A percentile compares a stretch with the other conserved stretches of the same genome.
Evolutionary conservation across 2,113 vertebrate species (phyloP).

Genomic region (Felis catus): F.catus_Fca126_mat1.0 CM031421.1:69172501-69173000

Average conservation of each 20-base stretch:
- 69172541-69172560: no score
- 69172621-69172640: no score
- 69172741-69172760: neutral
- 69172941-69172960: slow-evolving; percentile 36
- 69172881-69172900: neutral
- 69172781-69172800: neutral
- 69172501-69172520: no score
- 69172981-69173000: slow-evolving; percentile 26
- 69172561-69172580: no score
- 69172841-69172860: slow-evolving; percentile 37
- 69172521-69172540: no score
- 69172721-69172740: neutral
- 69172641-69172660: no score
- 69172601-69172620: no score
- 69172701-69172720: neutral
- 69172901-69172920: neutral
- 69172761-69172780: slow-evolving; percentile 21
- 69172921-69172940: neutral
- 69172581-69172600: no score
- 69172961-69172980: slow-evolving; percentile 37
- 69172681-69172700: neutral
- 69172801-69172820: neutral
- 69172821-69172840: neutral
- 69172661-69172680: no score
- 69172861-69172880: neutral